Base-by-base conservation (phyloP, 92 coral and sea anemone species). In the Umimayanthus kanabou region DNA sequence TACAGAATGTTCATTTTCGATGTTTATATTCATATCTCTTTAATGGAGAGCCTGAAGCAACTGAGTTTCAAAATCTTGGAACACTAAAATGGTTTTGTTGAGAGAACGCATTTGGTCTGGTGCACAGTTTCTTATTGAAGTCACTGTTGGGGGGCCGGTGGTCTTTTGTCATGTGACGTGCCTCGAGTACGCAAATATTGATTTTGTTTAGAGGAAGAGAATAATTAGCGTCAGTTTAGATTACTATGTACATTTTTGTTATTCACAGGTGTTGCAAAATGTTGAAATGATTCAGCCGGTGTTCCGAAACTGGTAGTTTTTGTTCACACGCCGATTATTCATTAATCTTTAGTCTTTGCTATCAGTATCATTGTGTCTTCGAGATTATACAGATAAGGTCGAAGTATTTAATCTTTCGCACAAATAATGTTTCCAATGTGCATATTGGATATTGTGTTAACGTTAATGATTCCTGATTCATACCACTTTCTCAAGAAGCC, bases 41-140 rank as follows among this genome's bases (percentile, higher is more conserved):
- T 37, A 73, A 73, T 73, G 77, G 18, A 39, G 79, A 75, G 29
- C 79, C 79, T 39, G 45, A 43, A 75, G 79, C 79, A 30, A 30
- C 11, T 6, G 43, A 73, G 47, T 5, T 5, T 45, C 9, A 45
- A 45, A 30, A 30, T 14, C 42, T 73, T 73, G 16, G 6, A 5
- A 39, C 78, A 73, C 8, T 39, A 8, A 75, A 40, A 37, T 53
- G 77, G 39, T 73, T 1, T 30, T 33, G 45, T 74, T 37, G 50
- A 74, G 47, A 74, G 20, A 23, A n/a, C 49, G 28, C 50, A 47
- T 11, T 47, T 42, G 45, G 45, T 6, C 7, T 33, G 77, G 40
- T 45, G 45, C 28, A 74, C 49, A 39, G 50, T 50, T 23, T 14
- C 15, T 30, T 74, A 16, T n/a, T 74, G 45, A 23, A 18, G 2